Base-by-base conservation (phyloP, 2,797 vertebrate species). In the Borostomias antarcticus region DNA sequence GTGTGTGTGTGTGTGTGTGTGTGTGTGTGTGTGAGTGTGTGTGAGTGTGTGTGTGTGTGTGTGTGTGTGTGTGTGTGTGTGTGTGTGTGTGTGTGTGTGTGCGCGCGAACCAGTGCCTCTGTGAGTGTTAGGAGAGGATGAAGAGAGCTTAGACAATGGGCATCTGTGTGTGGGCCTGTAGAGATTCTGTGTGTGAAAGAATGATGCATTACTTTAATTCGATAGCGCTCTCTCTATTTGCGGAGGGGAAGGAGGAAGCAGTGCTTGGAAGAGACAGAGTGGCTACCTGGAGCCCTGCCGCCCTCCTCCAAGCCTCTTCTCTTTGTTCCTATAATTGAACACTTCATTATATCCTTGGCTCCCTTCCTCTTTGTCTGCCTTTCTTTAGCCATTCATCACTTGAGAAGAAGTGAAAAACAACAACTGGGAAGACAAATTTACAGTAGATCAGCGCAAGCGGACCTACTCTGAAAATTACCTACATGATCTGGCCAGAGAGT, bases 151-250 rank as follows among this genome's bases (percentile, higher is more conserved):
- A n/a, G 82, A 62, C 58, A 74, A 82, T 72, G 69, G 65, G 64
- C 73, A 77, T 74, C 52, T 73, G 57, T 70, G 60, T 15, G 56
- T 62, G 68, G 28, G 75, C 71, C 62, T 48, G 70, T 47, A 78
- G 69, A 57, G 72, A 71, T 76, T 76, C 61, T 53, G 72, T 58
- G 59, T 69, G 75, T 75, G 81, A 83, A 66, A 58, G 51, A 81
- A 81, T 90, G 88, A 92, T 87, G 79, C 79, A 91, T 83, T 66
- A 73, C 79, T 89, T 90, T 88, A 87, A 91, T 92, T 88, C 84
- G 66, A 80, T 74, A 57, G 73, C 59, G 60, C 69, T 85, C 66
- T 85, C 66, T 81, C 69, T 75, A 85, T 88, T 82, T 9, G 43
- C 19, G 10, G 56, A 81, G 70, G 73, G 29, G 73, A 72, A 58